Evolutionary conservation across 2,888 invertebrate genomes (phyloP), one percentile per base, ranked within the genome.

Genomic region (Orthonevra nobilis): DNA sequence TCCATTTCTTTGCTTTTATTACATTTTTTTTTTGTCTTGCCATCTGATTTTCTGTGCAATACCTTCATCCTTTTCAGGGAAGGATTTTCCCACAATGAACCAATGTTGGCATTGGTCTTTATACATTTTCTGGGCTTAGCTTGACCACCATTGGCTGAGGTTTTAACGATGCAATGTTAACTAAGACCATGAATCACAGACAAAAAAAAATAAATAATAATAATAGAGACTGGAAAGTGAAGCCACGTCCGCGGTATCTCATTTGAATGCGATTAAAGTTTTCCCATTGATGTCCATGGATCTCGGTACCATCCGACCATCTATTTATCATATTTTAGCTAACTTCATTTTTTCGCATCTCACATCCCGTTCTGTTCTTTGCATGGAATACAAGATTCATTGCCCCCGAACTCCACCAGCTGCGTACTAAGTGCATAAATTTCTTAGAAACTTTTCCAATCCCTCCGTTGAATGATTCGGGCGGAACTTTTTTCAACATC

Each of bases 71-170:
- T 20, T 5, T 40, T 1, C n/a, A 38, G 26, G 9, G 26, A 30
- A 30, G 54, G 46, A 58, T 58, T 56, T 56, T 40, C 30, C 38
- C 34, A 61, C 20, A 32, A 10, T 12, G 30, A 9, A 34, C 36
- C 48, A 40, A 58, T 34, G 9, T n/a, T 5, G 34, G 56, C 68
- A 42, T 42, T 58, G 40, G 50, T 48, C 30, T 56, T 61, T 54
- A 68, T 68, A 60, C 66, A 30, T 66, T 60, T 34, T 14, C 15
- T 34, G 36, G 23, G n/a, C 46, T 64, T n/a, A 46, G 40, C 34
- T 60, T 64, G 46, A 70, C 72, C 64, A 28, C 46, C 69, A 63
- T 70, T 60, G 72, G 46, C 40, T 64, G 40, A 70, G 64, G 64
- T 70, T 42, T 64, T 58, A 36, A 52, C 58, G 56, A 58, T 48